phyloP scores from a whole-genome alignment of 2,797 vertebrate species.

The Astyanax mexicanus region DNA sequence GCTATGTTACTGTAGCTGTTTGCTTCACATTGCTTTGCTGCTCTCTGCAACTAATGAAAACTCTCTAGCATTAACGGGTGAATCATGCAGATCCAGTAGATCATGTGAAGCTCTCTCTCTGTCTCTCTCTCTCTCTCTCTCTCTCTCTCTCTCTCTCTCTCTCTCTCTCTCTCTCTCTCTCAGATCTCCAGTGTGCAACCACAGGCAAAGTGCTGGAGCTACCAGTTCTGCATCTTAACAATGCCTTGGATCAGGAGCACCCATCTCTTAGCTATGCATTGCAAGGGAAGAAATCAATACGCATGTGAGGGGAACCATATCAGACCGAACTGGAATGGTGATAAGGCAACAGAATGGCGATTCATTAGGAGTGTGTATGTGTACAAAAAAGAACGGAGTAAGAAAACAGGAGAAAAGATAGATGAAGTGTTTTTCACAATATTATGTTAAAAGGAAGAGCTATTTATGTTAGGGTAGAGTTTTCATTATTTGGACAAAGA shows the following conservation, averaged over 20 bases:
- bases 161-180: conserved; percentile 20
- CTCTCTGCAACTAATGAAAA: conserved; percentile 27
- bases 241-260: conserved; percentile 57
- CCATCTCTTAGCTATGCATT: conserved; percentile 59
- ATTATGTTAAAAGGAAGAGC: background rate
- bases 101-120: conserved; percentile 24
- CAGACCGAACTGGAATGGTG: conserved; percentile 55
- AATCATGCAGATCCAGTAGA: conserved; percentile 49
- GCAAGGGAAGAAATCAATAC: conserved; percentile 63
- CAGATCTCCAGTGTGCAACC: conserved; percentile 41
- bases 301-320: conserved; percentile 56
- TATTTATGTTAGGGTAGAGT: background rate
- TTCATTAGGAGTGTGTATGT: conserved; percentile 6
- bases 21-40: conserved; percentile 12
- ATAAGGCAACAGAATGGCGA: conserved; percentile 32
- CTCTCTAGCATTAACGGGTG: conserved; percentile 41
- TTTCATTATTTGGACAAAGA: background rate
- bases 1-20: background rate
- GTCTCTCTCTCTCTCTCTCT: conserved; percentile 9
- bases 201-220: conserved; percentile 45
- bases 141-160: background rate
- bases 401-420: background rate
- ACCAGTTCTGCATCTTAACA: conserved; percentile 65
- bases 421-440: background rate
- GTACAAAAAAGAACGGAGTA: background rate